Percentiles rank a stretch among this genome's conserved stretches.
phyloP scores from a whole-genome alignment of 2,113 vertebrate genomes.

The Apodemus sylvaticus region DNA sequence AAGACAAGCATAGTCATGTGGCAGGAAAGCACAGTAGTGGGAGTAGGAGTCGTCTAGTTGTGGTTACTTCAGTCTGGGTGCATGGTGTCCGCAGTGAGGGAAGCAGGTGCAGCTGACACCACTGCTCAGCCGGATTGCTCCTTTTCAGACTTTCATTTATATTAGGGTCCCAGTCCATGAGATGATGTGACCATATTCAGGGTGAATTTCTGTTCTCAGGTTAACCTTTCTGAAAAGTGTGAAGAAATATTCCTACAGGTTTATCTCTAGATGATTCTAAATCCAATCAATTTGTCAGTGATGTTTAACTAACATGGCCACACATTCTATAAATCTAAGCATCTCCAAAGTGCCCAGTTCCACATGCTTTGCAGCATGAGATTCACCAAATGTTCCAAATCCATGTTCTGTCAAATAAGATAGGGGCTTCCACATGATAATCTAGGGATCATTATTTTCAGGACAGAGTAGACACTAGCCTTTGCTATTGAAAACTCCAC shows the following conservation, averaged over 20 bases:
- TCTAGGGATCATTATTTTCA: too few species aligned
- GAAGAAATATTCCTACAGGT: not conserved
- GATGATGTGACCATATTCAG: not conserved
- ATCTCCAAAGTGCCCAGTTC: not conserved
- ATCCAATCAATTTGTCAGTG: not conserved
- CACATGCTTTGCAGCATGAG: not conserved
- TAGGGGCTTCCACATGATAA: not conserved
- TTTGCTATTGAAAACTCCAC: not conserved
- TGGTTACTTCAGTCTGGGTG: too few species aligned
- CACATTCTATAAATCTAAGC: not conserved
- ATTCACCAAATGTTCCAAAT: not conserved
- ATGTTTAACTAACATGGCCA: not conserved
- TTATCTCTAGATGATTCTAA: not conserved
- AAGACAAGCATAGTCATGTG: not conserved
- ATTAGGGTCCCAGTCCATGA: too few species aligned
- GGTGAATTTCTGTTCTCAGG: not conserved
- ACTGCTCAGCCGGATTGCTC: not conserved
- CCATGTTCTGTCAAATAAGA: not conserved
- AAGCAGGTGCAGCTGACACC: not conserved
- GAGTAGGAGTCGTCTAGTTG: not conserved
- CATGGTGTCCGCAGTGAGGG: too few species aligned
- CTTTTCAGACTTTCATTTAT: not conserved
- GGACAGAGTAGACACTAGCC: not conserved
- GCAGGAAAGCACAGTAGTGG: not conserved
- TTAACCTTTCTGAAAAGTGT: not conserved